A percentile compares a stretch with the other conserved stretches of the same genome.
Conservation (phyloP, 2,888 invertebrate genomes). For the Eilema griseolum region DNA sequence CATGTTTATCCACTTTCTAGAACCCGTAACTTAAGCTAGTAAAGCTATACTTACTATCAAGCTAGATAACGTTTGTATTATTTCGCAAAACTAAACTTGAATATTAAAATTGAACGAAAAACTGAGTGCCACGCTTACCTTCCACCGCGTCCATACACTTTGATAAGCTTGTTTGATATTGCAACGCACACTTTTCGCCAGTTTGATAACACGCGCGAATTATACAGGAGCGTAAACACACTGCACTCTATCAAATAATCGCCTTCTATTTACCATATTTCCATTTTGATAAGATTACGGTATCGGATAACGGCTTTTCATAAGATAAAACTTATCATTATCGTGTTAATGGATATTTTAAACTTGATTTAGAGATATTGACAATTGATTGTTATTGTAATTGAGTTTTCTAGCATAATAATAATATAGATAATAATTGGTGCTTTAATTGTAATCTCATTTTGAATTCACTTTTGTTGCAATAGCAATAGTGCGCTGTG, state of each 20-base stretch:
- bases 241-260: constrained; percentile 60
- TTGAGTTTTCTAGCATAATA: constrained; percentile 14
- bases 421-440: not conserved
- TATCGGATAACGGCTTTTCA: constrained; percentile 49
- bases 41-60: too few species aligned
- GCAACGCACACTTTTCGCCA: constrained; percentile 57
- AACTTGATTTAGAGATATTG: constrained; percentile 62
- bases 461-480: constrained; percentile 1
- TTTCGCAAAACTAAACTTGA: too few species aligned
- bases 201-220: constrained; percentile 61
- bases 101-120: not conserved
- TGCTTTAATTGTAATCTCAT: constrained; percentile 1
- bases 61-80: too few species aligned
- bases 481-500: not conserved
- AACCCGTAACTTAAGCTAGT: too few species aligned
- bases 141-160: constrained; percentile 20
- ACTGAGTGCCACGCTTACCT: constrained; percentile 35
- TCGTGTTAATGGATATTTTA: constrained; percentile 55
- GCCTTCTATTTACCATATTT: constrained; percentile 73
- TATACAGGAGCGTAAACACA: constrained; percentile 53
- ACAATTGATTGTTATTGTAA: constrained; percentile 24
- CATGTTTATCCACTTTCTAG: too few species aligned
- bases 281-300: constrained; percentile 70
- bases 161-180: constrained; percentile 59
- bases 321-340: constrained; percentile 42